phyloP scores from a whole-genome alignment of 2,888 invertebrate species.

The Tinea pellionella region DNA sequence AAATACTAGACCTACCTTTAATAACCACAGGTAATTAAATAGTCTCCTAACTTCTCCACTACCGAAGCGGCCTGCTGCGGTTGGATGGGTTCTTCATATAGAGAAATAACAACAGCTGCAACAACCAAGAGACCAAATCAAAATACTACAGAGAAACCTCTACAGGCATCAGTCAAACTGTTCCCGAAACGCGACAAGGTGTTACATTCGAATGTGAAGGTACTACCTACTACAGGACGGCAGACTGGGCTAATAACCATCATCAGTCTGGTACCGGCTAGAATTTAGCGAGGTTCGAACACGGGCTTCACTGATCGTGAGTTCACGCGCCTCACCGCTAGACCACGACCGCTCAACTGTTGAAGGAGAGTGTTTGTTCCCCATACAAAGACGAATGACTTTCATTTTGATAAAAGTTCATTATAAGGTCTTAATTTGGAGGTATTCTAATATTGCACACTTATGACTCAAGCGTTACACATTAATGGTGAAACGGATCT shows the following conservation, averaged over 20 bases:
- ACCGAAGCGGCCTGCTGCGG: slow-evolving; percentile 96
- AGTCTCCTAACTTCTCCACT: slow-evolving; percentile 97
- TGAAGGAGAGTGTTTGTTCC: slow-evolving; percentile 36
- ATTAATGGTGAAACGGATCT: slow-evolving; percentile 62
- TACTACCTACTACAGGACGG: no score
- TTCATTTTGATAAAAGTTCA: slow-evolving; percentile 22
- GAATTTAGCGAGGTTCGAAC: no score
- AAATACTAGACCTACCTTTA: slow-evolving; percentile 72
- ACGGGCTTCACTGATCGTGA: no score
- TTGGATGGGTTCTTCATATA: slow-evolving; percentile 96
- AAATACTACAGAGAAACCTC: no score
- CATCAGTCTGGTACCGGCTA: no score
- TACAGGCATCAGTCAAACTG: no score
- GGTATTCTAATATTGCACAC: slow-evolving; percentile 60
- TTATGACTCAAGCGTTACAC: slow-evolving; percentile 69
- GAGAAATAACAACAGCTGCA: slow-evolving; percentile 92
- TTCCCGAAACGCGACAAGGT: no score
- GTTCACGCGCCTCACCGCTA: no score
- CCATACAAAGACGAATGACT: slow-evolving; percentile 48
- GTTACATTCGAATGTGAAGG: no score
- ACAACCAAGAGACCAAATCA: slow-evolving; percentile 34
- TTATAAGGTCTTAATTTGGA: slow-evolving; percentile 52
- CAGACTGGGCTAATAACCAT: no score
- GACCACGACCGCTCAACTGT: not conserved
- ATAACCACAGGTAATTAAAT: slow-evolving; percentile 96